Evolutionary conservation across 2,888 invertebrate genomes (phyloP), one percentile per base, ranked within the genome.

Genomic region (Iselma pallidipennis): DNA sequence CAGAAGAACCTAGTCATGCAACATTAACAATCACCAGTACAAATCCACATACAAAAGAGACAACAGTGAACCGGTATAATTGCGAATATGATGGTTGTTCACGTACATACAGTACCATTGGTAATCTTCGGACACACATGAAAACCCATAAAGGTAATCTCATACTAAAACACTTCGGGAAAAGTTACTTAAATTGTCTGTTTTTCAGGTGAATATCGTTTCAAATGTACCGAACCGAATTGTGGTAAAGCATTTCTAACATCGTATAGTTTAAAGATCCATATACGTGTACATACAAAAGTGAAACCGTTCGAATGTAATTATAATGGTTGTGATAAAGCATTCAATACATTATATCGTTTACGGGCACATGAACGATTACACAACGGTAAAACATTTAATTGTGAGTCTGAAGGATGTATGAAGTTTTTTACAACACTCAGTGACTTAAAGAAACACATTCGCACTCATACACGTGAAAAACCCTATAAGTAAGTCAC

Each of bases 181-280:
- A 7, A 7, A 16, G 19, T 54, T 51, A 16, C 26, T 57, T n/a
- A 9, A n/a, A n/a, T n/a, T n/a, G 23, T 52, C 7, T 4, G 14
- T 58, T 19, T 85, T 84, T 68, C 86, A 96, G 96, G 96, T 76
- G 96, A 97, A 85, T 96, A 92, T 84, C 89, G 92, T 76, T 97
- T 96, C 83, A 91, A 93, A 83, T 97, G 96, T 82, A 87, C 90
- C 37, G 91, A 95, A 81, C 88, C 90, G 65, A 88, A 88, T 70
- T 97, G 97, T 82, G 92, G 92, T 63, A 96, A 96, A 83, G 92
- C 94, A 63, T 97, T 97, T 83, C 86, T 97, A 60, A 96, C 96
- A 23, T 96, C 96, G 26, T 96, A 96, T 83, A 95, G 96, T 83
- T 83, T 96, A 67, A 96, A 96, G 84, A 95, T 96, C 73, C 97